These are phyloP conservation scores for Propsilocerus akamusi DNA, from an alignment of 1,140 invertebrate species.

Conservation along the genomic window DNA sequence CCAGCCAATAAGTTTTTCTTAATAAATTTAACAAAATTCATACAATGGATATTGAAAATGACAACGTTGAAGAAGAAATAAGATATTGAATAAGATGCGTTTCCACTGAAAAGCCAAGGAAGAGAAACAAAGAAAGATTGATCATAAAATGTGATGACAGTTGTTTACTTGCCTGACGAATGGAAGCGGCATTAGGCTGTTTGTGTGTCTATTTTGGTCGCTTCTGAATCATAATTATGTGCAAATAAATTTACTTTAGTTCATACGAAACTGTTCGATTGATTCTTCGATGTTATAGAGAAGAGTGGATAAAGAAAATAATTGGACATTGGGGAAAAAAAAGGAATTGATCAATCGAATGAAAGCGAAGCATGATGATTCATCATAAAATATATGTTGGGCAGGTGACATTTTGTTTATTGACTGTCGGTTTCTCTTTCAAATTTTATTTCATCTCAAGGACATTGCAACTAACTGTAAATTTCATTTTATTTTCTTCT, in stretches of 20 bases:
- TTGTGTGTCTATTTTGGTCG: background rate
- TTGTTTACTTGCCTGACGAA: background rate
- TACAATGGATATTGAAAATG: too few species aligned
- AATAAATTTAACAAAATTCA: too few species aligned
- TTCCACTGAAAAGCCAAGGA: background rate
- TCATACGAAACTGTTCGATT: background rate
- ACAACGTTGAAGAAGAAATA: too few species aligned
- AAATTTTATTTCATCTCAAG: background rate
- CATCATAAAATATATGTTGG: background rate
- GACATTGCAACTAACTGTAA: background rate
- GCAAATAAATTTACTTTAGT: too few species aligned
- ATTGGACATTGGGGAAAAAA: background rate
- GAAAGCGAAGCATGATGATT: background rate
- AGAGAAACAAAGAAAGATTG: background rate
- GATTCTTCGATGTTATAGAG: too few species aligned
- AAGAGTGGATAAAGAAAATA: background rate
- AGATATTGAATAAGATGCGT: too few species aligned
- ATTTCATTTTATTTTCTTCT: background rate
- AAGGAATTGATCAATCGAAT: constrained; percentile 13
- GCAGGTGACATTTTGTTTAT: too few species aligned
- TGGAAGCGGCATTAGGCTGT: background rate
- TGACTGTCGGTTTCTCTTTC: too few species aligned
- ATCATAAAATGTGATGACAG: background rate
- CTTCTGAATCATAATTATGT: background rate
- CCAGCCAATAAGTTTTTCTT: too few species aligned